Evolutionary conservation across 2,888 invertebrate genomes (phyloP).

Genomic region (Oxycera nigricornis): DNA sequence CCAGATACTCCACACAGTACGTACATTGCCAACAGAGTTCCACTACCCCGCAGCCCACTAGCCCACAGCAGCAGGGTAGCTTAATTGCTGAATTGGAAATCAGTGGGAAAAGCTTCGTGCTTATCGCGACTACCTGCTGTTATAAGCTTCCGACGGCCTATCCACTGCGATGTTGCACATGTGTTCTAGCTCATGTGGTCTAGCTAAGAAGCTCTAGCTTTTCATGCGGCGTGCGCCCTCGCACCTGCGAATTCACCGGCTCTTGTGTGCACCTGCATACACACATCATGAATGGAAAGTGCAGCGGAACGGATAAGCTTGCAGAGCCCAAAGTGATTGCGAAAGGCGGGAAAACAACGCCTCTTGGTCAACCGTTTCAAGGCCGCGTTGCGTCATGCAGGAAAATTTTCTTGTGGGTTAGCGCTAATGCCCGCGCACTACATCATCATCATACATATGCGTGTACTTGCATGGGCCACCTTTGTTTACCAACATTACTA

Average conservation of each 20-base stretch:
- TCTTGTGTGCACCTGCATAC: neutral
- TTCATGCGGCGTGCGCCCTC: neutral
- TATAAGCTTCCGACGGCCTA: neutral
- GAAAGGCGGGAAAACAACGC: constrained; percentile 7
- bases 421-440: too few species aligned
- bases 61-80: neutral
- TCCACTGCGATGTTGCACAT: neutral
- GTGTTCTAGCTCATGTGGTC: too few species aligned
- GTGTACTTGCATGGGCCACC: too few species aligned
- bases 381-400: neutral
- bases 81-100: neutral
- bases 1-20: too few species aligned
- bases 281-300: neutral
- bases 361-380: neutral
- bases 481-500: too few species aligned
- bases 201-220: too few species aligned
- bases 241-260: neutral
- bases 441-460: too few species aligned
- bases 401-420: neutral
- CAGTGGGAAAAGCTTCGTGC: neutral
- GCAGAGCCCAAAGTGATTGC: neutral
- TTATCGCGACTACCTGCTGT: neutral
- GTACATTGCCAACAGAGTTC: too few species aligned
- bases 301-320: constrained; percentile 12
- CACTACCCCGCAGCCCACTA: too few species aligned